Evolutionary conservation across 2,113 vertebrate genomes (phyloP).

Genomic region (Ibidorhyncha struthersii): DNA sequence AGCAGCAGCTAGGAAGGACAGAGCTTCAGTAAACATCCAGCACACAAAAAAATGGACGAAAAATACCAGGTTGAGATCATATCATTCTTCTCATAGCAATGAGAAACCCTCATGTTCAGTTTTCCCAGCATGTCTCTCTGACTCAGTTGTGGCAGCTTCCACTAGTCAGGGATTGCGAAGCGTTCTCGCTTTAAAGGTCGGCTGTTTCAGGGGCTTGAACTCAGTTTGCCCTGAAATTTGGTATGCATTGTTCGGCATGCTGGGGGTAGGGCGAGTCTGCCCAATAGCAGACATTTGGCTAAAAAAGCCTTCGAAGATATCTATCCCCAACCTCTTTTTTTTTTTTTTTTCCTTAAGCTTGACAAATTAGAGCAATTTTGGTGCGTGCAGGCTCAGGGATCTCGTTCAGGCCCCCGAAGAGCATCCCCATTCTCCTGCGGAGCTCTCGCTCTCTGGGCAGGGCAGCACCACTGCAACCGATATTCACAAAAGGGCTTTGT

Average conservation of each 20-base stretch:
- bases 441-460: neutral
- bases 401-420: neutral
- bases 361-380: neutral
- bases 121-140: neutral
- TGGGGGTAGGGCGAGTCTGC: neutral
- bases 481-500: neutral
- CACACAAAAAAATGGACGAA: neutral
- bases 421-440: neutral
- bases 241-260: neutral
- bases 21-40: neutral
- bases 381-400: neutral
- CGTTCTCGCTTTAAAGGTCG: neutral
- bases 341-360: neutral
- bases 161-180: neutral
- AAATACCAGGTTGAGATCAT: neutral
- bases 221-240: neutral
- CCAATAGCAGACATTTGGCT: neutral
- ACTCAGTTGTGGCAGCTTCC: neutral
- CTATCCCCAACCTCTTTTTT: neutral
- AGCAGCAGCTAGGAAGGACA: neutral
- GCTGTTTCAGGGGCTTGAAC: neutral
- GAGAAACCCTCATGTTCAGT: neutral
- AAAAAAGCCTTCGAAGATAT: neutral
- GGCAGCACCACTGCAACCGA: neutral
- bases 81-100: neutral